A percentile compares a stretch with the other conserved stretches of the same genome.
Conservation (phyloP, 1,140 invertebrate genomes). For the Bathynomus jamesi region DNA sequence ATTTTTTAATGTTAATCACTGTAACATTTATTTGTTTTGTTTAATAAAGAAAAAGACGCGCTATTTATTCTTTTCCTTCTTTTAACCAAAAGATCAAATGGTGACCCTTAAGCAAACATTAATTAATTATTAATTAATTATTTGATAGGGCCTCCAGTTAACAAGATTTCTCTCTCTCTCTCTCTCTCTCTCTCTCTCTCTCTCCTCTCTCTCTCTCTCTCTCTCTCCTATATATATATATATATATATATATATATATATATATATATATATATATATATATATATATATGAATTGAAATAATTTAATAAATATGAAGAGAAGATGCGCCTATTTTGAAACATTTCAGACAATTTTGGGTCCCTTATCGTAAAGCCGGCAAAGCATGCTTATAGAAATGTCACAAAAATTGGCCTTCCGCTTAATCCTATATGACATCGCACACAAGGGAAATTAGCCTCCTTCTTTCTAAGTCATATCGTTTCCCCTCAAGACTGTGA, state of each 20-base stretch:
- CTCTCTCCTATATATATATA: background rate
- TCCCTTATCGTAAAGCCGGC: background rate
- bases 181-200: too few species aligned
- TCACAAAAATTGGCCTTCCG: background rate
- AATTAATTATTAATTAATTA: too few species aligned
- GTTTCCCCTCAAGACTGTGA: background rate
- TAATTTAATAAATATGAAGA: background rate
- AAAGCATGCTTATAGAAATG: background rate
- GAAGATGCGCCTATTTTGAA: background rate
- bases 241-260: slow-evolving; percentile 2
- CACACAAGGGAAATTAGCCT: background rate
- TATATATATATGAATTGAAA: background rate
- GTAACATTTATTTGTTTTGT: too few species aligned
- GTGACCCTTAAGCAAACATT: too few species aligned
- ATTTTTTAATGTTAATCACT: too few species aligned
- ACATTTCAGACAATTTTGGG: background rate
- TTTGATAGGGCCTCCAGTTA: too few species aligned
- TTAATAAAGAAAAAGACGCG: too few species aligned
- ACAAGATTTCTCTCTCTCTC: too few species aligned
- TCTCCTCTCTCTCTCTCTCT: too few species aligned
- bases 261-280: slow-evolving; percentile 3
- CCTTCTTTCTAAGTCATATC: background rate
- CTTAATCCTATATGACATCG: background rate
- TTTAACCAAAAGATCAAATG: too few species aligned
- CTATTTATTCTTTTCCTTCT: too few species aligned